Evolutionary conservation across 2,888 invertebrate species (phyloP).

Genomic region (Drosophila imparisetae): DNA sequence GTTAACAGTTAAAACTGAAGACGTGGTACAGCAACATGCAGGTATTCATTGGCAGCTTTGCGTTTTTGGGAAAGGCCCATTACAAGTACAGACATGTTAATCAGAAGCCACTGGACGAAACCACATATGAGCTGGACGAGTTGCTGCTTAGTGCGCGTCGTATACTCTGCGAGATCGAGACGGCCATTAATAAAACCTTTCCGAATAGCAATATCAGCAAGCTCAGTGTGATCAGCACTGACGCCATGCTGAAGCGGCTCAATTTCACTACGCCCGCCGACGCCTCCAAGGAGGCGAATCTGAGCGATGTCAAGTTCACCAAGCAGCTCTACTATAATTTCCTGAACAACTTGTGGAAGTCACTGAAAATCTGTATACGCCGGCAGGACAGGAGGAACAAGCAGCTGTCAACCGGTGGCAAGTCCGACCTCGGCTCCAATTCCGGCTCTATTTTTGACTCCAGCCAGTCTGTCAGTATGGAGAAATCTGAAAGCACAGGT

Average conservation of each 20-base stretch:
- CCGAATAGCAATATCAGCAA: slow-evolving; percentile 58
- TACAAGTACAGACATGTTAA: slow-evolving; percentile 67
- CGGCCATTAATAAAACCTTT: slow-evolving; percentile 78
- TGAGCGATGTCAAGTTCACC: slow-evolving; percentile 72
- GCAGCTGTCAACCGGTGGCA: neutral
- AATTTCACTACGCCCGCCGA: slow-evolving; percentile 70
- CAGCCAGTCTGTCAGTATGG: slow-evolving; percentile 24
- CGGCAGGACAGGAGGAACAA: too few relatives aligned
- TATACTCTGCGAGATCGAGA: slow-evolving; percentile 82
- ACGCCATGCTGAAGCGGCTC: slow-evolving; percentile 59
- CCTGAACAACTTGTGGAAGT: slow-evolving; percentile 64
- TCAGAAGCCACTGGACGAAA: slow-evolving; percentile 45
- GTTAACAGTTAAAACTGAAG: slow-evolving; percentile 75
- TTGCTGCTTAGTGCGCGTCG: slow-evolving; percentile 75
- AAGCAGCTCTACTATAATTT: slow-evolving; percentile 73
- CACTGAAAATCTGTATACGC: slow-evolving; percentile 30
- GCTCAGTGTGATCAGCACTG: slow-evolving; percentile 54
- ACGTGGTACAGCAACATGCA: slow-evolving; percentile 82
- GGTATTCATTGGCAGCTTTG: slow-evolving; percentile 81
- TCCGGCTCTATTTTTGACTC: slow-evolving; percentile 14
- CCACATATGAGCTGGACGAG: slow-evolving; percentile 71
- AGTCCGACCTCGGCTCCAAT: slow-evolving; percentile 2
- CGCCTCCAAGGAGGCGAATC: slow-evolving; percentile 38
- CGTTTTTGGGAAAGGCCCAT: slow-evolving; percentile 75
- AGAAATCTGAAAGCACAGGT: slow-evolving; percentile 35